phyloP scores from a whole-genome alignment of 2,888 invertebrate species.

The Lottia scabra region DNA sequence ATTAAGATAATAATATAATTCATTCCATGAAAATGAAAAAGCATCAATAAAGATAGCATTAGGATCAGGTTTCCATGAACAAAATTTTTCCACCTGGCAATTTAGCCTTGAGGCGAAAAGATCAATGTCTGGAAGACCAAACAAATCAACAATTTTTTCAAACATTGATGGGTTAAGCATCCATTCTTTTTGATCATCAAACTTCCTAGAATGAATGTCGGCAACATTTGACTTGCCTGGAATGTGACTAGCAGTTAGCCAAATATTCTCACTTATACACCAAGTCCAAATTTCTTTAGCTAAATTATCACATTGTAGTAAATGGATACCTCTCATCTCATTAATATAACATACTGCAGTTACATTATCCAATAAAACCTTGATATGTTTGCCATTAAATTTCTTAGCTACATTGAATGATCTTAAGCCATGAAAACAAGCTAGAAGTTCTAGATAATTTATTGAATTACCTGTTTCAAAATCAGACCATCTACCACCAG shows the following conservation, averaged over 20 bases:
- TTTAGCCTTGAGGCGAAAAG: no score
- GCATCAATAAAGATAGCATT: no score
- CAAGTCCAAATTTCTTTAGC: not conserved
- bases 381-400: slow-evolving; percentile 1
- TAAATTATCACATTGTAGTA: not conserved
- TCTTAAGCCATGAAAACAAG: not conserved
- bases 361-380: not conserved
- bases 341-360: slow-evolving; percentile 4
- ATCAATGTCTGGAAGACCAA: not conserved
- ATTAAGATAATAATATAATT: not conserved
- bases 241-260: not conserved
- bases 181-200: not conserved
- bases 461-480: not conserved
- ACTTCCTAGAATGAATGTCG: not conserved
- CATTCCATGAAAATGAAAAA: no score
- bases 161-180: no score
- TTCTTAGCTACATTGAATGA: not conserved
- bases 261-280: not conserved
- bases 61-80: no score
- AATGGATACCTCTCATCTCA: slow-evolving; percentile 13
- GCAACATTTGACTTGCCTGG: not conserved
- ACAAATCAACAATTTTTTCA: no score
- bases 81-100: no score
- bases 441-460: slow-evolving; percentile 4
- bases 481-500: not conserved